Conservation (phyloP, 2,113 vertebrate species). For the Gnathonemus longibarbis region DNA sequence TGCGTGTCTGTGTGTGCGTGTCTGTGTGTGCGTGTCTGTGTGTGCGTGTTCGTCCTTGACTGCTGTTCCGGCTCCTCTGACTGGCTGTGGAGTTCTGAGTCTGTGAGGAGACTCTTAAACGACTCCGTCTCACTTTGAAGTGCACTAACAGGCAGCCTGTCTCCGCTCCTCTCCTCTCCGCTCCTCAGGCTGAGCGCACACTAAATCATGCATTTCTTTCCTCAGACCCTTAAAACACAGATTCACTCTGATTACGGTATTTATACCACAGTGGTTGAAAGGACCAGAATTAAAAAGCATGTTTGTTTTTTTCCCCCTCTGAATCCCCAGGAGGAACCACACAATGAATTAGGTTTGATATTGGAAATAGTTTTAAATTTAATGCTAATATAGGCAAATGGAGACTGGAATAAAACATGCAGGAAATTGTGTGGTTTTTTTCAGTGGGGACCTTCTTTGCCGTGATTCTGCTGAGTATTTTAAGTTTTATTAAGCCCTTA, state of each 20-base stretch:
- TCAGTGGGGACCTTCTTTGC: background rate
- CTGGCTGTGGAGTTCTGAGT: slow-evolving; percentile 7
- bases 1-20: background rate
- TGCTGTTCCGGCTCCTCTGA: background rate
- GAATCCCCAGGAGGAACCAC: background rate
- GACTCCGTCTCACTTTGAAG: slow-evolving; percentile 1
- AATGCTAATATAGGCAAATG: slow-evolving; percentile 4
- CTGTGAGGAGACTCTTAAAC: slow-evolving; percentile 9
- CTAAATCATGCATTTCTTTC: background rate
- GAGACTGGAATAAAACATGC: background rate
- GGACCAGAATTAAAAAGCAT: background rate
- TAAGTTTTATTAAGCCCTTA: background rate
- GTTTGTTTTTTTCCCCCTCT: background rate
- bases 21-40: too few relatives aligned
- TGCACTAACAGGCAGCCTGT: background rate
- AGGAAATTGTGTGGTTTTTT: background rate
- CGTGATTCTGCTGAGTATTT: background rate
- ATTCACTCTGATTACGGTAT: background rate
- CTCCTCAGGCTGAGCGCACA: background rate
- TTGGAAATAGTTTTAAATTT: background rate
- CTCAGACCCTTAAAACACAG: background rate
- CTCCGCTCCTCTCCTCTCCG: background rate
- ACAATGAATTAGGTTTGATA: background rate
- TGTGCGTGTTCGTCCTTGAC: background rate
- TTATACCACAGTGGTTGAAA: background rate